A percentile compares a stretch with the other conserved stretches of the same genome.
These are phyloP conservation scores for Camponotus floridanus DNA, from an alignment of 1,140 invertebrate species.

Conservation along the genomic window DNA sequence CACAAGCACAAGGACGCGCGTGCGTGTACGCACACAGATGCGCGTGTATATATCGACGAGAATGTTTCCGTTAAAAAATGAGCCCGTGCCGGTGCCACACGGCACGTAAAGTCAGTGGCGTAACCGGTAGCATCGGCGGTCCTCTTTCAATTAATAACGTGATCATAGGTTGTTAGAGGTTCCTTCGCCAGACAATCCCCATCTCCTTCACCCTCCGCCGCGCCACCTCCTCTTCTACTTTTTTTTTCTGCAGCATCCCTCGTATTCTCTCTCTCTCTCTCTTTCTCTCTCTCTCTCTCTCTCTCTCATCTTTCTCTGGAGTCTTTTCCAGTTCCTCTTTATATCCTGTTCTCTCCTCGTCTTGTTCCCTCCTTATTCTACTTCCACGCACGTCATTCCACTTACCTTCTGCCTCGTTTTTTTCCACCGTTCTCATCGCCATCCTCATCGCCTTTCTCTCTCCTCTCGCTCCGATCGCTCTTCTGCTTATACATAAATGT, in stretches of 20 bases:
- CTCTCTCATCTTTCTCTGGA: constrained; percentile 23
- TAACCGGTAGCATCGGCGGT: constrained; percentile 83
- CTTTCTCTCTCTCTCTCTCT: neutral
- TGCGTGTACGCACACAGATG: neutral
- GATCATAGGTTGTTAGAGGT: constrained; percentile 84
- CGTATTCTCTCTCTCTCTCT: constrained; percentile 17
- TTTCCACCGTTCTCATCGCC: constrained; percentile 69
- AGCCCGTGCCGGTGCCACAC: constrained; percentile 69
- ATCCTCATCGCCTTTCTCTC: constrained; percentile 23
- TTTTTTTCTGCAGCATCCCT: constrained; percentile 36
- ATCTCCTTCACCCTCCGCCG: constrained; percentile 43
- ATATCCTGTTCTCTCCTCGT: constrained; percentile 55
- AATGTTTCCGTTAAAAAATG: constrained; percentile 75
- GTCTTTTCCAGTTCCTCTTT: constrained; percentile 61
- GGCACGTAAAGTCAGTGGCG: constrained; percentile 78
- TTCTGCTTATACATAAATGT: constrained; percentile 41
- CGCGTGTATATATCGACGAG: constrained; percentile 64
- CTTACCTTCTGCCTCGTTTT: constrained; percentile 72
- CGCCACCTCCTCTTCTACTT: constrained; percentile 14
- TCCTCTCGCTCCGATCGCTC: constrained; percentile 39
- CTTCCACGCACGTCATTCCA: constrained; percentile 72
- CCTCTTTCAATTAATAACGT: constrained; percentile 86
- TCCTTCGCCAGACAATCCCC: constrained; percentile 77
- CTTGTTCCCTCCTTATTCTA: constrained; percentile 72
- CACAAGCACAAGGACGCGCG: constrained; percentile 1